phyloP scores from a whole-genome alignment of 2,888 invertebrate genomes.

The Falcaria lacertinaria region DNA sequence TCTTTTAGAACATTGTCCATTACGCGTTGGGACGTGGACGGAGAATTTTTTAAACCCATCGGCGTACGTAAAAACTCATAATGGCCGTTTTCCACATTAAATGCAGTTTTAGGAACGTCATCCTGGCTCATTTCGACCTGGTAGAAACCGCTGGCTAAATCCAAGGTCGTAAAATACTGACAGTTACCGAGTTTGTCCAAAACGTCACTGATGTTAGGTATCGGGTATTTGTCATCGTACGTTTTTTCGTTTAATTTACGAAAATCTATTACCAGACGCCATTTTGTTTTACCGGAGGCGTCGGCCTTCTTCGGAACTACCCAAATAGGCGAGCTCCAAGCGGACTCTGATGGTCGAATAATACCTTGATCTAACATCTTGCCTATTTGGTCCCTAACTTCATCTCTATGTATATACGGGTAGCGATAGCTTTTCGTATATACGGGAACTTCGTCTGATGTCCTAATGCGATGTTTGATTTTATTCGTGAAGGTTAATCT shows the following conservation, averaged over 20 bases:
- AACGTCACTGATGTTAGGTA: constrained; percentile 9
- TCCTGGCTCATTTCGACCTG: constrained; percentile 13
- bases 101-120: constrained; percentile 26
- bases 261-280: background rate
- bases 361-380: constrained; percentile 4
- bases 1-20: constrained; percentile 30
- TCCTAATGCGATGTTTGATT: constrained; percentile 12
- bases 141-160: constrained; percentile 14
- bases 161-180: constrained; percentile 19
- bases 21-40: constrained; percentile 26
- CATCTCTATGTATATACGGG: constrained; percentile 2
- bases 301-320: constrained; percentile 2
- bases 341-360: constrained; percentile 1
- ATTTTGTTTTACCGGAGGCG: background rate
- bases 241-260: constrained; percentile 2
- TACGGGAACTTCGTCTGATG: constrained; percentile 11
- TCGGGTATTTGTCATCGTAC: constrained; percentile 3
- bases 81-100: constrained; percentile 24
- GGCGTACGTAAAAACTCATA: constrained; percentile 28
- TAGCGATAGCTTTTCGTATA: constrained; percentile 10
- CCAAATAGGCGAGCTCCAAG: constrained; percentile 1
- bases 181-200: constrained; percentile 21
- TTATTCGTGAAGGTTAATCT: constrained; percentile 12
- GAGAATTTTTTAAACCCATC: constrained; percentile 24
- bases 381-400: constrained; percentile 4